These are phyloP conservation scores for Lasioglossum pauxillum DNA, from an alignment of 2,888 invertebrate species.

Conservation along the genomic window DNA sequence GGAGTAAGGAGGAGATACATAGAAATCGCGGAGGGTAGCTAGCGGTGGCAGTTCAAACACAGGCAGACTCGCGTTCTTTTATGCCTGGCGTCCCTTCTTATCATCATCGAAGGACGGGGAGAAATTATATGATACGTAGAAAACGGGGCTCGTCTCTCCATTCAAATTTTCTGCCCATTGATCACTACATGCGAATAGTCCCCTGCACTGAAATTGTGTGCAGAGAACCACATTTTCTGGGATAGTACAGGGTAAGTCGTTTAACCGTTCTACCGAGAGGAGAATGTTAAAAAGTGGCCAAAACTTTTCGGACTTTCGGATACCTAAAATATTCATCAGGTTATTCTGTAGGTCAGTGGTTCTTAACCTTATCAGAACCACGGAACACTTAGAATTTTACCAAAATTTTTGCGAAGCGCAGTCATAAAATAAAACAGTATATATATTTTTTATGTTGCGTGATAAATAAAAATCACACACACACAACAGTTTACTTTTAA, in stretches of 20 bases:
- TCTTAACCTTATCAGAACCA: no score
- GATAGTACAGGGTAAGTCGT: not conserved
- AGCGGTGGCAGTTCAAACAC: constrained; percentile 9
- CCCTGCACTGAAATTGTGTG: not conserved
- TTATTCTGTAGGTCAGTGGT: no score
- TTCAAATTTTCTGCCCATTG: not conserved
- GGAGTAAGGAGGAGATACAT: not conserved
- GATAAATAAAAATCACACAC: no score
- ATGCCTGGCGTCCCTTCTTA: constrained; percentile 8
- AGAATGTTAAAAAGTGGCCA: no score
- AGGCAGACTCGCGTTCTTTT: constrained; percentile 1
- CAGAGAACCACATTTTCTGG: not conserved
- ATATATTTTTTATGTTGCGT: no score
- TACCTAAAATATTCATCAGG: no score
- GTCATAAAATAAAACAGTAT: no score
- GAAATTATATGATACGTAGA: not conserved
- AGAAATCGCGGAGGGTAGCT: not conserved
- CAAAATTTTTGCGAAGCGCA: no score
- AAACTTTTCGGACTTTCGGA: no score
- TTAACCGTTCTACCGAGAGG: no score
- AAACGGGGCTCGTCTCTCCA: not conserved
- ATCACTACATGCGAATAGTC: not conserved
- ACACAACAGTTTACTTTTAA: no score
- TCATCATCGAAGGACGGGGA: not conserved
- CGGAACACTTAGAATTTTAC: no score